Evolutionary conservation across 1,140 invertebrate genomes (phyloP).

Genomic region (Drosophila grimshawi): DNA sequence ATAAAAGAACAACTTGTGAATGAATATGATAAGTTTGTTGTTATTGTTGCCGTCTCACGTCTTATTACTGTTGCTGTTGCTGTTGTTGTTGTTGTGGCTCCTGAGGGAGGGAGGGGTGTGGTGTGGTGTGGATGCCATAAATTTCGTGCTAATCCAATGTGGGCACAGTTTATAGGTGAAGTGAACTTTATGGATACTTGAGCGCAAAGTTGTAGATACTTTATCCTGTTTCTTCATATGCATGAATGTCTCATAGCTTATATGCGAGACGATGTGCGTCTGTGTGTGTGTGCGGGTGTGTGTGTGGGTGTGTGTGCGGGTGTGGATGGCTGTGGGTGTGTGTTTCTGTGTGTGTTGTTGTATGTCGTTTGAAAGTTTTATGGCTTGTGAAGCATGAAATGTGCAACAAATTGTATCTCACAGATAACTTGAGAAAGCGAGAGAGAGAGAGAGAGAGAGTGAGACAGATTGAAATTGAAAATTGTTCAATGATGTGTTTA

Average conservation of each 20-base stretch:
- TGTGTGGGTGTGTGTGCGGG: slow-evolving; percentile 1
- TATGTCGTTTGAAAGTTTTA: slow-evolving; percentile 60
- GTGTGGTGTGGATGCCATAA: slow-evolving; percentile 55
- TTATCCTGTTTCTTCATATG: slow-evolving; percentile 38
- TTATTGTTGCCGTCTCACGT: slow-evolving; percentile 45
- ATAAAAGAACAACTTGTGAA: slow-evolving; percentile 58
- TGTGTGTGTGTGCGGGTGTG: slow-evolving; percentile 4
- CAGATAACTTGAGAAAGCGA: background rate
- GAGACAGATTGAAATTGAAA: background rate
- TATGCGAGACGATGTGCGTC: background rate
- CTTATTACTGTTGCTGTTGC: slow-evolving; percentile 24
- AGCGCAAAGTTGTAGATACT: slow-evolving; percentile 52
- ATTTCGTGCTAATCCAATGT: slow-evolving; percentile 77
- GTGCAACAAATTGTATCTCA: slow-evolving; percentile 68
- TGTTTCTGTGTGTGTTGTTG: background rate
- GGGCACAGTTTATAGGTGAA: slow-evolving; percentile 73
- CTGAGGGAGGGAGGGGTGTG: too few relatives aligned
- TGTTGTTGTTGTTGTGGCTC: too few relatives aligned
- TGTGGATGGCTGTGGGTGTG: slow-evolving; percentile 5
- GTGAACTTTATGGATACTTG: slow-evolving; percentile 79
- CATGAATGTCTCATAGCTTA: slow-evolving; percentile 30
- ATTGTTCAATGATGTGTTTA: slow-evolving; percentile 25
- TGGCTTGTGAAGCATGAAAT: slow-evolving; percentile 74
- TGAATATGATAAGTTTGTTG: slow-evolving; percentile 79
- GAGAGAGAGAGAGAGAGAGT: background rate